These are phyloP conservation scores for Mirounga angustirostris DNA, from an alignment of 2,113 vertebrate genomes.

Conservation along the genomic window DNA sequence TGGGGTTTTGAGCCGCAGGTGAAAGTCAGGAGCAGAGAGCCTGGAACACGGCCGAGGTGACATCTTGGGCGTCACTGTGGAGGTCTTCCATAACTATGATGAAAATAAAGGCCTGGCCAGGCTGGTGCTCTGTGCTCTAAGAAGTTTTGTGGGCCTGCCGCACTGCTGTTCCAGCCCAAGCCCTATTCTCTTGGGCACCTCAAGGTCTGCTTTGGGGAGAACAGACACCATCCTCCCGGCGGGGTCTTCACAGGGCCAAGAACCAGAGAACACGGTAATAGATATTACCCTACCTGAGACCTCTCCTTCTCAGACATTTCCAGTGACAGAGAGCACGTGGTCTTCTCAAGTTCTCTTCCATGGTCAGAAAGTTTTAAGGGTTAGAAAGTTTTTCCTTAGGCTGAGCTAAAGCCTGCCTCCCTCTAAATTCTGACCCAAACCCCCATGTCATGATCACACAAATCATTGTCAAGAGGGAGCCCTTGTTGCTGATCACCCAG, in stretches of 20 bases:
- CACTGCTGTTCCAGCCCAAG: neutral
- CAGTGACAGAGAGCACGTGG: neutral
- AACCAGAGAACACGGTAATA: neutral
- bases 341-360: neutral
- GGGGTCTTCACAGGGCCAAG: neutral
- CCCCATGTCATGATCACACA: neutral
- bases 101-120: neutral
- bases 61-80: neutral
- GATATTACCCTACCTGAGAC: neutral
- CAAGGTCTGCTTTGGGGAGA: neutral
- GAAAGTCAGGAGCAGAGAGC: neutral
- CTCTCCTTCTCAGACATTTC: neutral
- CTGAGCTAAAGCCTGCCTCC: neutral
- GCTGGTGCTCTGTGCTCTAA: neutral
- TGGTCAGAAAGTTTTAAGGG: neutral
- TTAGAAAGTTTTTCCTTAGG: slow-evolving; percentile 1
- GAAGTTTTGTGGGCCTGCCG: neutral
- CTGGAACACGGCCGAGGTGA: neutral
- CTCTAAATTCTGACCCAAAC: neutral
- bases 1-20: neutral
- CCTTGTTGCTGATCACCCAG: neutral
- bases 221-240: neutral
- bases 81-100: neutral
- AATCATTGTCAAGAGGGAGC: neutral
- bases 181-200: neutral